Conservation (phyloP, 2,797 vertebrate genomes). For the Notolabrus celidotus region DNA sequence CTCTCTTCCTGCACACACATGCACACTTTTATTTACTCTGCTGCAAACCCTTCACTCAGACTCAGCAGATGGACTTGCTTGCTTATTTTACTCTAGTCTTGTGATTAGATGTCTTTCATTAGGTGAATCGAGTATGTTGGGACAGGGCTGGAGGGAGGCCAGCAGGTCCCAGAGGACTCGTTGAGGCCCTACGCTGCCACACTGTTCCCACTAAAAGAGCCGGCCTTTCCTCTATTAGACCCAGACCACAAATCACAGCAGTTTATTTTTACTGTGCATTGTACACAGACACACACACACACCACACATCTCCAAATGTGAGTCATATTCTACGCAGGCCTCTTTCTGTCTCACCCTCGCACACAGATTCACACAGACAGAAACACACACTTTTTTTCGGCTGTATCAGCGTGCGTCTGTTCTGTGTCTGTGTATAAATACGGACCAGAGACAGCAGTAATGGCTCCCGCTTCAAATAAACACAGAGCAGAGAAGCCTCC, state of each 20-base stretch:
- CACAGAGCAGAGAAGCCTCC: constrained; percentile 80
- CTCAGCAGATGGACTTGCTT: constrained; percentile 65
- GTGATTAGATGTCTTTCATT: constrained; percentile 79
- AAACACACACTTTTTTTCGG: constrained; percentile 36
- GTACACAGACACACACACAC: constrained; percentile 73
- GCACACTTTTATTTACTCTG: constrained; percentile 51
- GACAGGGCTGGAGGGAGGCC: constrained; percentile 63
- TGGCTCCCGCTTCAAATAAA: constrained; percentile 89
- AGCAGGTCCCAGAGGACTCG: constrained; percentile 62
- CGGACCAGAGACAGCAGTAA: constrained; percentile 83
- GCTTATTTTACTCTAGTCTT: constrained; percentile 69
- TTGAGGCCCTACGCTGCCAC: constrained; percentile 56
- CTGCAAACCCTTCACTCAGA: constrained; percentile 48
- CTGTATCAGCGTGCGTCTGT: constrained; percentile 71
- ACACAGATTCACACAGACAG: constrained; percentile 37
- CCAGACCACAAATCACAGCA: constrained; percentile 72
- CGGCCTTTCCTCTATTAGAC: constrained; percentile 68
- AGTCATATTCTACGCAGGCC: constrained; percentile 65
- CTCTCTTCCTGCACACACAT: constrained; percentile 6
- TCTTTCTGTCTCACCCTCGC: constrained; percentile 39
- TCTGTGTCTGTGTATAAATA: constrained; percentile 87
- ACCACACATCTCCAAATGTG: constrained; percentile 54
- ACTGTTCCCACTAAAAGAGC: constrained; percentile 57
- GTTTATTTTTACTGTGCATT: constrained; percentile 78
- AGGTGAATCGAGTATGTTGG: constrained; percentile 68